Percentiles rank a stretch among this genome's conserved stretches.
Conservation (phyloP, 2,113 vertebrate species). For the Nothocercus julius region DNA sequence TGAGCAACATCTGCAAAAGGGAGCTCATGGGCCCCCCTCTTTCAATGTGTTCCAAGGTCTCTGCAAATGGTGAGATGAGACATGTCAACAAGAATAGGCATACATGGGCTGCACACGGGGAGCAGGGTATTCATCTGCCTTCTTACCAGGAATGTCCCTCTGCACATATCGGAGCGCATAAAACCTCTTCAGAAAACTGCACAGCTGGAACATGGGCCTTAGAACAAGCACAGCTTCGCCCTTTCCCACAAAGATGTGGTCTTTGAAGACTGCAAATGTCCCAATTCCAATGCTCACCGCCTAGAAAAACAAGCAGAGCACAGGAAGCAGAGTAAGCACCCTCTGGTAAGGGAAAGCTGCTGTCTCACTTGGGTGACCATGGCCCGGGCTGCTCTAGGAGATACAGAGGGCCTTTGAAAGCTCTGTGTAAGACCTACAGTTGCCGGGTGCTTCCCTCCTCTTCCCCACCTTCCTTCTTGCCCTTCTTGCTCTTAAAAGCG, state of each 20-base stretch:
- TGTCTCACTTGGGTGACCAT: rapidly evolving
- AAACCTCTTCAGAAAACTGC: background rate
- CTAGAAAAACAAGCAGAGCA: background rate
- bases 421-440: background rate
- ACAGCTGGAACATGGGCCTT: background rate
- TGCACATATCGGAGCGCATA: background rate
- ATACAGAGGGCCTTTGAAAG: background rate
- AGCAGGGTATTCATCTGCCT: background rate
- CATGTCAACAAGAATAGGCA: background rate
- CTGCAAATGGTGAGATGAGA: background rate
- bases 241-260: rapidly evolving
- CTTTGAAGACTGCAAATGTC: background rate
- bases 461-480: too few relatives aligned
- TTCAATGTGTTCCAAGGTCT: too few relatives aligned
- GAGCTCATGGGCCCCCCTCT: background rate
- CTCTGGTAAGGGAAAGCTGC: background rate
- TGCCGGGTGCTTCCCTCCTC: too few relatives aligned
- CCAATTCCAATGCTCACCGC: background rate
- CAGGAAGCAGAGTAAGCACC: background rate
- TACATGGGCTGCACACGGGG: background rate
- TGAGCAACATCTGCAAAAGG: rapidly evolving
- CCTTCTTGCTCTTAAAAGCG: too few relatives aligned
- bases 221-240: background rate
- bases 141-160: background rate
- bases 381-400: background rate